A percentile compares a stretch with the other conserved stretches of the same genome.
Conservation (phyloP, 2,797 vertebrate species). For the Peromyscus eremicus region DNA sequence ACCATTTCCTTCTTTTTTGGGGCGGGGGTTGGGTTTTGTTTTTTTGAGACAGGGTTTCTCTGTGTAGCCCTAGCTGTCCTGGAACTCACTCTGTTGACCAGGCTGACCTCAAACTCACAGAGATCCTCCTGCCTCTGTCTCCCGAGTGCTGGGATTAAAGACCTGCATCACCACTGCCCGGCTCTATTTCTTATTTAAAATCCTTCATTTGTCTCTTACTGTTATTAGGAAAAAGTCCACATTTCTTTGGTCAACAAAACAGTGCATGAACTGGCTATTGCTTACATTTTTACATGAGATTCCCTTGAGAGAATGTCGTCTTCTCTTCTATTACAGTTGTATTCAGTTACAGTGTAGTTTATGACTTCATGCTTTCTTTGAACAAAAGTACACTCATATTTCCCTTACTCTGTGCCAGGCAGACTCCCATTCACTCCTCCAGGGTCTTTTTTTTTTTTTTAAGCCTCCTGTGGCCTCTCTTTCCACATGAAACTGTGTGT, state of each 20-base stretch:
- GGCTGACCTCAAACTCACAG: not conserved
- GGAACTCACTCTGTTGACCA: not conserved
- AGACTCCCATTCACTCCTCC: not conserved
- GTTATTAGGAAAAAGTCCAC: not conserved
- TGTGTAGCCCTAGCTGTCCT: not conserved
- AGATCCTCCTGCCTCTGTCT: not conserved
- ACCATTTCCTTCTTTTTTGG: not conserved
- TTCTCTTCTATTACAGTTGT: not conserved
- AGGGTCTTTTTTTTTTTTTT: not conserved
- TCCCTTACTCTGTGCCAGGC: not conserved
- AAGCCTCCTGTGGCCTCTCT: not conserved
- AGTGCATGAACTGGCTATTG: conserved; percentile 3
- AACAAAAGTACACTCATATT: conserved; percentile 26
- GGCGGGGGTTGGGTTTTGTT: not conserved
- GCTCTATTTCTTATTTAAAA: conserved; percentile 27
- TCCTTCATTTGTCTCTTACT: not conserved
- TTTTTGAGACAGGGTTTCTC: not conserved
- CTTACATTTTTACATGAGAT: conserved; percentile 35
- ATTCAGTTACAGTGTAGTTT: conserved; percentile 20
- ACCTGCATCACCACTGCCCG: not conserved
- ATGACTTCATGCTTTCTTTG: conserved; percentile 15
- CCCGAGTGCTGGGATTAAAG: not conserved
- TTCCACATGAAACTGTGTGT: not conserved
- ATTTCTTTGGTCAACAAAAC: conserved; percentile 40
- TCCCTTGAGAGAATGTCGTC: not conserved